Evolutionary conservation across 2,113 vertebrate species (phyloP).

Genomic region (Oenanthe oenanthe): DNA sequence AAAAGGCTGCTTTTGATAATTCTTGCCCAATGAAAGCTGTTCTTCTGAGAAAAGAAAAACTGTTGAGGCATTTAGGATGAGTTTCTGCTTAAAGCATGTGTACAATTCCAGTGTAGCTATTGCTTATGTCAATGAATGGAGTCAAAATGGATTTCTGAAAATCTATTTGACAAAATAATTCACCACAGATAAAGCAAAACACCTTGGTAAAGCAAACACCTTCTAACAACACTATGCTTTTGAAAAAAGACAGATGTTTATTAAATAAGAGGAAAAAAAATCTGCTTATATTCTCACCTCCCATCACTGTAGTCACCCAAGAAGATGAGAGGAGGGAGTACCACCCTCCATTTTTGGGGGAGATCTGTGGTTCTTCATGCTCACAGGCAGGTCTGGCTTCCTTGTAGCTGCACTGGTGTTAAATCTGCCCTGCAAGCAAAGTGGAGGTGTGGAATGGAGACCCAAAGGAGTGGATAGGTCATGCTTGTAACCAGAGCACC

Average conservation of each 20-base stretch:
- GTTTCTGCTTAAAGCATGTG: not conserved
- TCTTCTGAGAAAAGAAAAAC: not conserved
- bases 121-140: accelerated
- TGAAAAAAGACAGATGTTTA: not conserved
- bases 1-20: not conserved
- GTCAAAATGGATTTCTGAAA: not conserved
- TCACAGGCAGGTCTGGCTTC: accelerated
- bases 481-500: accelerated
- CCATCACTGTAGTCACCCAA: not conserved
- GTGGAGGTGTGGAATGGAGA: not conserved
- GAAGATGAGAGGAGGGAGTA: not conserved
- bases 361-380: not conserved
- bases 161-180: not conserved
- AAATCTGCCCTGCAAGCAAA: not conserved
- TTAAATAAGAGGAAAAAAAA: not conserved
- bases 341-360: not conserved
- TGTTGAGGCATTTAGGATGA: not conserved
- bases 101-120: not conserved
- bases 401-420: not conserved
- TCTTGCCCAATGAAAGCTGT: not conserved
- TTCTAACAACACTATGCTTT: not conserved
- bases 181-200: not conserved
- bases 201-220: not conserved
- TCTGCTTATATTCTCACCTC: not conserved
- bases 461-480: not conserved